A percentile compares a stretch with the other conserved stretches of the same genome.
Evolutionary conservation across 2,888 invertebrate species (phyloP).

Genomic region (Trisateles emortualis): DNA sequence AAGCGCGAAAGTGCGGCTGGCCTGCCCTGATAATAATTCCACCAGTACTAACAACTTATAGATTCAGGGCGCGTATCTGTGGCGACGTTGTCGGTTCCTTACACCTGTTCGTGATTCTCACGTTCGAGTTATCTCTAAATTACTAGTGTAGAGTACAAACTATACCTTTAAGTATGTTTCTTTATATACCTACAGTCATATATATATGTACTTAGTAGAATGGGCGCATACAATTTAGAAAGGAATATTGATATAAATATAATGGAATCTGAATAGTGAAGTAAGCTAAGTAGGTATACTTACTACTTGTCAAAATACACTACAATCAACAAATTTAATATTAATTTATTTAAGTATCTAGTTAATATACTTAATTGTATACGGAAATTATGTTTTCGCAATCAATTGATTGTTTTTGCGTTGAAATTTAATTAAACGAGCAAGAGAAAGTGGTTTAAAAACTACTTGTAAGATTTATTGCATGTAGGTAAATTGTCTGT

Average conservation of each 20-base stretch:
- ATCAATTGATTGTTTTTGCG: too few relatives aligned
- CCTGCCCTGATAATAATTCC: conserved; percentile 15
- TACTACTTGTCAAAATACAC: too few relatives aligned
- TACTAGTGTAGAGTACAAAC: conserved; percentile 19
- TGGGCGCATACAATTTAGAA: too few relatives aligned
- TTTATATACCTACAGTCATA: conserved; percentile 1
- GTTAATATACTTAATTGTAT: too few relatives aligned
- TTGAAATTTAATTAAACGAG: background rate
- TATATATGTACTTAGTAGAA: background rate
- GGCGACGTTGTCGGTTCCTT: conserved; percentile 36
- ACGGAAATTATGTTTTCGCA: too few relatives aligned
- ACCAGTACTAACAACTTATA: conserved; percentile 23
- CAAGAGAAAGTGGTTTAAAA: background rate
- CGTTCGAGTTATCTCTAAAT: conserved; percentile 50
- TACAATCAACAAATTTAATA: too few relatives aligned
- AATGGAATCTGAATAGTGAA: too few relatives aligned
- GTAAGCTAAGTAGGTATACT: too few relatives aligned
- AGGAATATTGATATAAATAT: too few relatives aligned
- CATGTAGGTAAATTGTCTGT: background rate
- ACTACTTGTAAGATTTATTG: background rate
- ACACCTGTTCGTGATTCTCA: conserved; percentile 78
- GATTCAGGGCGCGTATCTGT: conserved; percentile 51
- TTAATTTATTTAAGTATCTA: too few relatives aligned
- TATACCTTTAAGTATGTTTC: conserved; percentile 26
- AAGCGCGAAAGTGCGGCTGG: too few relatives aligned